These are phyloP conservation scores for Astyanax mexicanus DNA, from an alignment of 2,797 vertebrate genomes.

Conservation along the genomic window DNA sequence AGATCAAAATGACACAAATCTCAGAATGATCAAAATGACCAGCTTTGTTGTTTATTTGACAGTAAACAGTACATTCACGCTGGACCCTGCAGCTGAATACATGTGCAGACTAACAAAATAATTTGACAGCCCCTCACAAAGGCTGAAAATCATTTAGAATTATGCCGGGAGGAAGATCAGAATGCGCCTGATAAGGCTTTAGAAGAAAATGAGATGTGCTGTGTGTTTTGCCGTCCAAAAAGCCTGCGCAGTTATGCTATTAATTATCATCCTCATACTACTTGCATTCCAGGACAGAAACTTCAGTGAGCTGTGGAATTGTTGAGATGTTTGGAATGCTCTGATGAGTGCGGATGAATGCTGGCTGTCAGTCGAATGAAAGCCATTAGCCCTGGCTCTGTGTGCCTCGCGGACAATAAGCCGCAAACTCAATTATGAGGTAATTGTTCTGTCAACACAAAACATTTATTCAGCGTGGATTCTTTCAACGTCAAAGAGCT, in stretches of 20 bases:
- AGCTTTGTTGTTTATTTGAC: no score
- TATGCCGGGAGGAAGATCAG: not conserved
- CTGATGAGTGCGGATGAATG: conserved; percentile 54
- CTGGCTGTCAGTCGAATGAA: conserved; percentile 57
- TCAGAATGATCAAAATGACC: no score
- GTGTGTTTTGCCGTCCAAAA: conserved; percentile 26
- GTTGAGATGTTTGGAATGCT: conserved; percentile 53
- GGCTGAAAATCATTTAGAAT: not conserved
- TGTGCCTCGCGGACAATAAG: conserved; percentile 52
- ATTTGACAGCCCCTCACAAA: no score
- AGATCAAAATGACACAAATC: no score
- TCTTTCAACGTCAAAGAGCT: conserved; percentile 41
- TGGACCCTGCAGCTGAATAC: no score
- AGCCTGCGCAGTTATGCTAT: conserved; percentile 41
- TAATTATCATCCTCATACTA: conserved; percentile 46
- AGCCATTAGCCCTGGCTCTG: conserved; percentile 47
- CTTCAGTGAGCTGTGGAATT: conserved; percentile 44
- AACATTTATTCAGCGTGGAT: conserved; percentile 53
- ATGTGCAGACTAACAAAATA: no score
- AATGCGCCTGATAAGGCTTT: not conserved
- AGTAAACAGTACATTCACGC: no score
- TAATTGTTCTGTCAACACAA: conserved; percentile 60
- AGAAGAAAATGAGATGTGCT: not conserved
- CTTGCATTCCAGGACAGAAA: conserved; percentile 50
- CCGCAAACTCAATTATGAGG: conserved; percentile 58